Evolutionary conservation across 2,113 vertebrate genomes (phyloP).

Genomic region (Pseudorhombus dupliciocellatus): DNA sequence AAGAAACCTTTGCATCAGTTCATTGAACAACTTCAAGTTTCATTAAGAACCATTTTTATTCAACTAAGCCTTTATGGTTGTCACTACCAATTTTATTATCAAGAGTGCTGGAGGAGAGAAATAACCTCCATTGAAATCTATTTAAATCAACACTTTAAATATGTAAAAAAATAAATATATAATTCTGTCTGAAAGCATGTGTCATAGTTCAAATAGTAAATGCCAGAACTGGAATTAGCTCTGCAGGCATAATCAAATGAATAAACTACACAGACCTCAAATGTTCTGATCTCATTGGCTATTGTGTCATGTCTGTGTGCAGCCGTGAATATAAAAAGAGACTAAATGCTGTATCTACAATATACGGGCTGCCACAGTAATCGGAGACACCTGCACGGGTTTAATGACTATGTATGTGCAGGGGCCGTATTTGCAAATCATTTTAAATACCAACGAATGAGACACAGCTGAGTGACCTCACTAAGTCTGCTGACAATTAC

Average conservation of each 20-base stretch:
- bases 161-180: neutral
- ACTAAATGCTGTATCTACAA: slow-evolving; percentile 39
- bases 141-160: neutral
- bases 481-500: slow-evolving; percentile 54
- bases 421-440: slow-evolving; percentile 77
- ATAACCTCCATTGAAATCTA: too few relatives aligned
- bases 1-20: too few relatives aligned
- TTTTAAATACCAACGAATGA: slow-evolving; percentile 77
- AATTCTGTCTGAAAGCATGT: neutral
- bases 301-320: slow-evolving; percentile 75
- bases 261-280: slow-evolving; percentile 41
- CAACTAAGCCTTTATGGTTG: too few relatives aligned
- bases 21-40: too few relatives aligned
- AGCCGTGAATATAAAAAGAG: slow-evolving; percentile 59
- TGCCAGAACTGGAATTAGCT: slow-evolving; percentile 1
- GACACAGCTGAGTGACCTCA: slow-evolving; percentile 65
- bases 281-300: slow-evolving; percentile 74
- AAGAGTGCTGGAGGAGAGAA: too few relatives aligned
- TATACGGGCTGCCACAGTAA: slow-evolving; percentile 39
- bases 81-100: too few relatives aligned
- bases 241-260: slow-evolving; percentile 30
- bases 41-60: too few relatives aligned
- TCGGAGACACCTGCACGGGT: slow-evolving; percentile 55
- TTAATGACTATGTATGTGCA: slow-evolving; percentile 75
- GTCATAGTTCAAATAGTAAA: slow-evolving; percentile 11